Evolutionary conservation across 2,113 vertebrate genomes (phyloP), one percentile per base, ranked within the genome.

Genomic region (Prinia subflava): DNA sequence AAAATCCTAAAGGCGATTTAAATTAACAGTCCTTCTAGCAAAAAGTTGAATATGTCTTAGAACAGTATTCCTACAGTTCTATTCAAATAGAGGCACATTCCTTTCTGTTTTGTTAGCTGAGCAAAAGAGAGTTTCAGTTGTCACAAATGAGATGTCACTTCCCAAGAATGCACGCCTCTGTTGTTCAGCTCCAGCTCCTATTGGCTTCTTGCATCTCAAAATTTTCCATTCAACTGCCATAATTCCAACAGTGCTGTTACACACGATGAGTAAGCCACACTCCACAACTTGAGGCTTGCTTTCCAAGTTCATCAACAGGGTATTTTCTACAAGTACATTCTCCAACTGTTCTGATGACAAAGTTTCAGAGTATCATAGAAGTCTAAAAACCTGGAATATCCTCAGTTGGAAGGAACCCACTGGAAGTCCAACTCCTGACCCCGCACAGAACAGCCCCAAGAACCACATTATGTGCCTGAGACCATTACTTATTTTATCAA

Each of bases 81-180:
- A 56, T 55, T 90, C 77, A 78, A n/a, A 62, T 8, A 15, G n/a
- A 59, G 35, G 30, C 69, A 90, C 96, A 96, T 96, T 97, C 94
- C 92, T 83, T 75, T 93, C 84, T 78, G 24, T 60, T 86, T 69
- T 71, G 55, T 93, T 91, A 87, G 84, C 18, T 59, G 60, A 96
- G 74, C 92, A 65, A 77, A 92, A 49, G 3, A 14, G 14, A 94
- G 85, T 69, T 97, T 96, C 87, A 91, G 89, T 96, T 92, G 73
- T 87, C 70, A 60, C n/a, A 89, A 76, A 46, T 41, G 76, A 81
- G 60, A 44, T 83, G 83, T 97, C 97, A 97, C 87, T 90, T 76
- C 67, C 68, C 81, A 97, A 90, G 94, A 98, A 97, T 96, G 96
- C 79, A 55, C 0, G 53, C 31, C 84, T 91, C 93, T 59, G 55